Conservation (phyloP, 2,888 invertebrate genomes). For the Stenurella melanura region DNA sequence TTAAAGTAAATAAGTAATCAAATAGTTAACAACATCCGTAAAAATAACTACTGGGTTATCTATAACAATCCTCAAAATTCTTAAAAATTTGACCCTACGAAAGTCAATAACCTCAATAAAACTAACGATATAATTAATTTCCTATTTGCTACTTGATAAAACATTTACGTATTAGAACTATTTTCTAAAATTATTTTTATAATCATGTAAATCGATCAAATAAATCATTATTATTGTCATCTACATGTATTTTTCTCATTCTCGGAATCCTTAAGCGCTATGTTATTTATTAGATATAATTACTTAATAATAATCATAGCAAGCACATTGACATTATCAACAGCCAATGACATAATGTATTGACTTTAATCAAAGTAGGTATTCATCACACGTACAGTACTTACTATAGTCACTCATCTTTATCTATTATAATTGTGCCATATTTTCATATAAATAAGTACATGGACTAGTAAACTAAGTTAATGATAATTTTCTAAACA, state of each 20-base stretch:
- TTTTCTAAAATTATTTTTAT: conserved; percentile 3
- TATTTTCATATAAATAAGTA: conserved; percentile 9
- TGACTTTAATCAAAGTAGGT: neutral
- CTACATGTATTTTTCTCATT: neutral
- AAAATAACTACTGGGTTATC: neutral
- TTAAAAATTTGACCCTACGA: neutral
- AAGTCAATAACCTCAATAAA: conserved; percentile 9
- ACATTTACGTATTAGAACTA: neutral
- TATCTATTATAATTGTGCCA: neutral
- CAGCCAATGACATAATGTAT: neutral
- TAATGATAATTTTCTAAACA: neutral
- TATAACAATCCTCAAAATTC: neutral
- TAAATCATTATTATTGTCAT: neutral
- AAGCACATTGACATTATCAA: conserved; percentile 12
- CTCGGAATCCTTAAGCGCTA: neutral
- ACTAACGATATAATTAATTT: conserved; percentile 11
- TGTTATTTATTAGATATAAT: neutral
- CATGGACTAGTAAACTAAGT: neutral
- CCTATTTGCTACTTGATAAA: conserved; percentile 10
- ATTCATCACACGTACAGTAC: neutral
- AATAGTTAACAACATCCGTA: too few species aligned
- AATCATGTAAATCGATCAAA: neutral
- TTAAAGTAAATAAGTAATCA: too few species aligned
- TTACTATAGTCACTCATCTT: neutral
- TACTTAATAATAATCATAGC: neutral